Conservation (phyloP, 2,113 vertebrate genomes). For the Patagioenas fasciata region DNA sequence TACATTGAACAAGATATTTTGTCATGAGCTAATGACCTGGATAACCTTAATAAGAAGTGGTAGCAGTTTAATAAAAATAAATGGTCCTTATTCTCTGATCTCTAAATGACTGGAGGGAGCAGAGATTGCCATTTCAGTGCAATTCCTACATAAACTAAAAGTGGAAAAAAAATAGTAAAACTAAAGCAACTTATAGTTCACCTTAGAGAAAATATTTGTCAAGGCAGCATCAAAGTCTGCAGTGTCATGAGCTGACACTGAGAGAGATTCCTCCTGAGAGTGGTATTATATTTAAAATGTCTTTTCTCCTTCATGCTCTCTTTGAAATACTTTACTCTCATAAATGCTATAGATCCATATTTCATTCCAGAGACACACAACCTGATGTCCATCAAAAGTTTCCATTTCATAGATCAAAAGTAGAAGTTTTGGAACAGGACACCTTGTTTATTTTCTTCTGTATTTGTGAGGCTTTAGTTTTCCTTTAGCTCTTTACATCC, state of each 20-base stretch:
- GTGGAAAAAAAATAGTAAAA: not conserved
- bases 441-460: not conserved
- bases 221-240: constrained; percentile 37
- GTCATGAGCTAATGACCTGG: not conserved
- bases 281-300: constrained; percentile 21
- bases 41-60: not conserved
- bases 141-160: not conserved
- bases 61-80: constrained; percentile 19
- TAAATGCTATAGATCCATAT: not conserved
- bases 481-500: not conserved
- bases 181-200: not conserved
- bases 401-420: not conserved
- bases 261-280: constrained; percentile 13
- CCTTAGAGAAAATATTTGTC: constrained; percentile 54
- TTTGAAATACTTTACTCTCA: constrained; percentile 32
- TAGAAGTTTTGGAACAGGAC: not conserved
- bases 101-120: not conserved
- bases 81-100: not conserved
- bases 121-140: not conserved
- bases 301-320: not conserved
- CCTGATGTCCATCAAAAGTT: not conserved
- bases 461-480: not conserved
- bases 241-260: constrained; percentile 19
- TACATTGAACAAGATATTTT: not conserved
- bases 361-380: not conserved